phyloP scores from a whole-genome alignment of 1,140 invertebrate genomes.

The Choristoneura fumiferana region DNA sequence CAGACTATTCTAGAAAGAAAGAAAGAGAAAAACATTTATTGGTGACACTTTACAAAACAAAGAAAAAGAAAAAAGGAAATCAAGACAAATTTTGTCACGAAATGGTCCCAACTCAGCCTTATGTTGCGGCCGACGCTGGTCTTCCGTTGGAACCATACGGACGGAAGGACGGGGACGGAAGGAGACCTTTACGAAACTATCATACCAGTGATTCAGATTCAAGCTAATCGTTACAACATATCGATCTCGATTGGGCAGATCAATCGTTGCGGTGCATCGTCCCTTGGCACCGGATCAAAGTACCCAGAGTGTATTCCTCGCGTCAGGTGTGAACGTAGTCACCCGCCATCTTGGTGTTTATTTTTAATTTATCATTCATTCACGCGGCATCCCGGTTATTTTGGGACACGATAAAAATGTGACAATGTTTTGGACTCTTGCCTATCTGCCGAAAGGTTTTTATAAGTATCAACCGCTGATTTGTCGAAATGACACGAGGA shows the following conservation, averaged over 20 bases:
- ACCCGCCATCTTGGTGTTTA: constrained; percentile 12
- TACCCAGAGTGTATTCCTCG: constrained; percentile 5
- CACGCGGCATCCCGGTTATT: not conserved
- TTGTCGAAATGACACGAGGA: constrained; percentile 7
- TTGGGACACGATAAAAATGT: constrained; percentile 1
- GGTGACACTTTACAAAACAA: too few relatives aligned
- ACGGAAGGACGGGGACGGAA: too few relatives aligned
- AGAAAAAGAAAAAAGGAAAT: too few relatives aligned
- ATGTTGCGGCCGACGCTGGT: too few relatives aligned
- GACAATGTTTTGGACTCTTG: constrained; percentile 15
- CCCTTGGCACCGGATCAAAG: constrained; percentile 6
- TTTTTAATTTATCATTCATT: constrained; percentile 14
- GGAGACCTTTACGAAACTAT: too few relatives aligned
- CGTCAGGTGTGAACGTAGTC: constrained; percentile 3
- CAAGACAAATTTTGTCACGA: too few relatives aligned
- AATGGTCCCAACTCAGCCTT: too few relatives aligned
- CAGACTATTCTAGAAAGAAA: too few relatives aligned
- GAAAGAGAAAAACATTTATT: too few relatives aligned
- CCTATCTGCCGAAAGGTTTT: constrained; percentile 12
- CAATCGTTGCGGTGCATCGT: constrained; percentile 12
- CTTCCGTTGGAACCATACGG: too few relatives aligned
- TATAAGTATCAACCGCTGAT: constrained; percentile 8
- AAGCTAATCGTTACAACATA: too few relatives aligned
- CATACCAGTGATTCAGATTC: too few relatives aligned
- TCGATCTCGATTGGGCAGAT: not conserved